phyloP scores from a whole-genome alignment of 2,797 vertebrate species.

The Silurus lanzhouensis region DNA sequence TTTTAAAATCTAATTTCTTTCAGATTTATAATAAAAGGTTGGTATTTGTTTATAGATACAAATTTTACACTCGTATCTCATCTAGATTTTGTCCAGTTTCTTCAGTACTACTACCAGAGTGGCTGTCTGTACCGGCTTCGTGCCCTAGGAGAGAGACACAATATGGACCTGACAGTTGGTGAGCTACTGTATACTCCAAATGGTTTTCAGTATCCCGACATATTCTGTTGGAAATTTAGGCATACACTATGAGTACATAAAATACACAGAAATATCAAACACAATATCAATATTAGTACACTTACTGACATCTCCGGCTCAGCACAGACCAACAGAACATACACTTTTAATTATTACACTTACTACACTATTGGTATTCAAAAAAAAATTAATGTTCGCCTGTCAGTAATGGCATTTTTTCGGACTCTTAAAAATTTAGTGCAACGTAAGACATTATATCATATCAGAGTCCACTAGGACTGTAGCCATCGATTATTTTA shows the following conservation, averaged over 20 bases:
- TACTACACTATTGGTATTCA: too few relatives aligned
- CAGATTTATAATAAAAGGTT: neutral
- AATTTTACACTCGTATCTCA: conserved; percentile 25
- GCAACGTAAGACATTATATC: neutral
- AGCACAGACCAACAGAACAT: neutral
- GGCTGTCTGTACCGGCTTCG: conserved; percentile 91
- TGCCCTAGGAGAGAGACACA: conserved; percentile 91
- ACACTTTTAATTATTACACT: too few relatives aligned
- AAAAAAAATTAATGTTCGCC: neutral
- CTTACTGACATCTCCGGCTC: neutral
- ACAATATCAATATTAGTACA: neutral
- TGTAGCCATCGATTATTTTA: too few relatives aligned
- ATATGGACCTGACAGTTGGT: conserved; percentile 97
- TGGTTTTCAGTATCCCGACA: neutral
- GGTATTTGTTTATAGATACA: neutral
- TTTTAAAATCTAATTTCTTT: neutral
- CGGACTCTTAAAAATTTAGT: neutral
- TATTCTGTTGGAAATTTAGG: neutral
- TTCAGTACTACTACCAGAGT: conserved; percentile 98
- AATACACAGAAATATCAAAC: neutral
- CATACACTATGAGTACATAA: neutral
- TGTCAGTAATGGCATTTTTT: neutral
- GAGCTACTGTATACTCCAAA: conserved; percentile 58
- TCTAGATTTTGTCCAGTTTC: conserved; percentile 93
- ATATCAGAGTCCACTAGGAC: neutral